Percentiles rank a stretch among this genome's conserved stretches.
Conservation (phyloP, 2,113 vertebrate species). For the Vulpes ferrilata region DNA sequence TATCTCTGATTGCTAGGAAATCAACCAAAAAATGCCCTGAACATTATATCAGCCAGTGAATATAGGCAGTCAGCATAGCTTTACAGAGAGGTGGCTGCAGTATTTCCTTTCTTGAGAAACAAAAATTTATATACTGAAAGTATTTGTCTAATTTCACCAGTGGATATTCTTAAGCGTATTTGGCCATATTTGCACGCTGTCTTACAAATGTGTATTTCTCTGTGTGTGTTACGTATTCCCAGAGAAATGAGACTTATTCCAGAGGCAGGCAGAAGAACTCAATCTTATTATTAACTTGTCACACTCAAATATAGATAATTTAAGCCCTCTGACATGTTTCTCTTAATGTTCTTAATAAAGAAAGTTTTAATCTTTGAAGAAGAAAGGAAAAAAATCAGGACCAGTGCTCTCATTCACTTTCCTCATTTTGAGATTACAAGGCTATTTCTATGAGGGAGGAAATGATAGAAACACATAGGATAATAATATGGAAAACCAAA, state of each 20-base stretch:
- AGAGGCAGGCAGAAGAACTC: neutral
- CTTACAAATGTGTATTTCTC: neutral
- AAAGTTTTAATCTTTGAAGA: neutral
- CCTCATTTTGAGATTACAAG: slow-evolving; percentile 42
- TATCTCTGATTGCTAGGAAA: slow-evolving; percentile 63
- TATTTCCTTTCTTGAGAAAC: slow-evolving; percentile 33
- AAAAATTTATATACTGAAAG: neutral
- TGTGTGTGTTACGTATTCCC: neutral
- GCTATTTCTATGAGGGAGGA: slow-evolving; percentile 17
- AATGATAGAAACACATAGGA: neutral
- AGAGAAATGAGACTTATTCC: neutral
- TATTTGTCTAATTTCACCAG: neutral
- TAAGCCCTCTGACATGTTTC: slow-evolving; percentile 25
- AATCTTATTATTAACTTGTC: slow-evolving; percentile 25
- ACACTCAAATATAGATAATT: slow-evolving; percentile 2
- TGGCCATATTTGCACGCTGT: neutral
- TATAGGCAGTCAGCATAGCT: neutral
- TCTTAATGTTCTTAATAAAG: slow-evolving; percentile 15
- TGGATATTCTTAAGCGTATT: neutral
- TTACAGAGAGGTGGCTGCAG: neutral
- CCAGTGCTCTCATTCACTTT: neutral
- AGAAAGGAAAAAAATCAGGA: neutral
- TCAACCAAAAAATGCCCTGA: neutral
- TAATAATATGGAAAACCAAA: slow-evolving; percentile 23
- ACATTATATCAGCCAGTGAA: slow-evolving; percentile 52